Evolutionary conservation across 1,140 invertebrate genomes (phyloP), one percentile per base, ranked within the genome.

Genomic region (Carposina sasakii): DNA sequence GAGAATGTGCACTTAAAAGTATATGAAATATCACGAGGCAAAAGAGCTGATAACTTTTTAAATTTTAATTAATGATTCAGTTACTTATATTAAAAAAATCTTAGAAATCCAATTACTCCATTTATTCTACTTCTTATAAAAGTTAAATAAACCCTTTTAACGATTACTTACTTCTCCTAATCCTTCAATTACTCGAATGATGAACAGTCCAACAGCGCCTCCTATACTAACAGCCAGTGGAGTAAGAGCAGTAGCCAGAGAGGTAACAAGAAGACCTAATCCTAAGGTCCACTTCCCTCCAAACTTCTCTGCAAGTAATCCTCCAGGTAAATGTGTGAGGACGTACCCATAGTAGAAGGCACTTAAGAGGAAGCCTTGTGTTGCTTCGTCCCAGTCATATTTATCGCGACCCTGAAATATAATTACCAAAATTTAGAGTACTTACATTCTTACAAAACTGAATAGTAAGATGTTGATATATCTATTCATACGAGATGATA

Each of bases 331-430:
- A 60, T 92, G 91, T 0, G 89, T 90, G 3, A 89, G 9, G 0
- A 90, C 86, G 60, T 91, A 91, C 0, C 89, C 90, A 57, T 88
- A 88, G 68, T 90, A 91, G 61, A 91, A 91, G 1, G 88, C 81
- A 26, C 84, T 83, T 0, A 91, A 63, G 3, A 90, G 85, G 16
- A 88, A 68, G 2, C 87, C 89, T 76, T 91, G 89, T 0, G 86
- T 87, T 3, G 77, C 82, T 55, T 89, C 87, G 53, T 85, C 79
- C 90, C 90, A 91, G 17, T 88, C 78, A 59, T 89, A 90, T 6
- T 64, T 63, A 3, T 79, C 72, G 37, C 71, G 67, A 30, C 44
- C 54, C 76, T 71, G 56, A 54, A 56, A 57, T 48, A n/a, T n/a
- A n/a, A n/a, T n/a, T n/a, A n/a, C n/a, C n/a, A n/a, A n/a, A n/a